Evolutionary conservation across 2,888 invertebrate species (phyloP), one percentile per base, ranked within the genome.

Genomic region (Tricholauxania praeusta): DNA sequence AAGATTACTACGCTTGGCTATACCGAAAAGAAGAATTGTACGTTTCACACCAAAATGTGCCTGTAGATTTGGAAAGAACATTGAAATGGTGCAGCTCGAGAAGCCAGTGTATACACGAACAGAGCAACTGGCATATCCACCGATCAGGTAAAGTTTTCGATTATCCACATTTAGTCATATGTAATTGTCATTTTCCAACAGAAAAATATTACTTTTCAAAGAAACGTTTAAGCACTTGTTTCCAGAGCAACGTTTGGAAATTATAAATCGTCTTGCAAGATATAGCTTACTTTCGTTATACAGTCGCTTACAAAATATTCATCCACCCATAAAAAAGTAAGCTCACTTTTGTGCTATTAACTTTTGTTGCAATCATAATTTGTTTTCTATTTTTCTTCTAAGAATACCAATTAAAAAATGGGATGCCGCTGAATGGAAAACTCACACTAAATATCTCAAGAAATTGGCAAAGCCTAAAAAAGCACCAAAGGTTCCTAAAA

Each of bases 211-310:
- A 32, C 32, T 75, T 1, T 75, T 79, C 67, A 79, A 78, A 49
- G 64, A 78, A 28, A 63, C 73, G 39, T 60, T 74, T 14, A 65
- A 55, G 12, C 49, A 64, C 4, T 14, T 74, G 1, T 76, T 76
- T 48, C 65, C 75, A 0, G 62, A 71, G 0, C 55, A 74, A 8
- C 76, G 83, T 0, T 74, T 80, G 28, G 12, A 72, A 10, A 78
- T 81, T 8, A 64, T 86, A 5, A 86, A 85, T 76, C 82, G 83
- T 7, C 79, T 80, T 69, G 78, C 86, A 32, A 83, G 83, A 12
- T 81, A 79, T 53, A 86, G 85, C 73, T 78, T 85, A 53, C 69
- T 86, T 28, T 85, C 87, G 0, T 55, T 87, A 48, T 87, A 87
- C 73, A 84, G 85, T 73, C 84, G 87, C 1, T 74, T 87, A 53